Evolutionary conservation across 2,888 invertebrate genomes (phyloP).

Genomic region (Therioaphis trifolii): DNA sequence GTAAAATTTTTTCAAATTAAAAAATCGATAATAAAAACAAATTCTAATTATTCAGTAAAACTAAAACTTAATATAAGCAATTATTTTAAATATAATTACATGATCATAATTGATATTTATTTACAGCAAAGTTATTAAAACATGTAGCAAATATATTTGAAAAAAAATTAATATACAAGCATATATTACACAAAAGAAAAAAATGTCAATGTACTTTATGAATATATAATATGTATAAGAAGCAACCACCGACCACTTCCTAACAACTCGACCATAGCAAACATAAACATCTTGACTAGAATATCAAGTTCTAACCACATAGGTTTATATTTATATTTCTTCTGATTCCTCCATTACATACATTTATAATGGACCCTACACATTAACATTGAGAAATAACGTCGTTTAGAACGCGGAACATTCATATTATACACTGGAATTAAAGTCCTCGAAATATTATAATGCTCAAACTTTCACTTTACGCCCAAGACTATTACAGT

Average conservation of each 20-base stretch:
- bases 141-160: no score
- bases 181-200: no score
- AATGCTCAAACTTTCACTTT: slow-evolving; percentile 26
- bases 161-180: no score
- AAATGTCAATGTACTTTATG: no score
- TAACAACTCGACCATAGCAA: slow-evolving; percentile 3
- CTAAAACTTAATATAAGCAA: no score
- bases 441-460: slow-evolving; percentile 33
- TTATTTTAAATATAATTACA: no score
- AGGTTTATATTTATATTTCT: no score
- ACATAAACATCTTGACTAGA: neutral
- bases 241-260: neutral
- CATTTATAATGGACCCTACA: neutral
- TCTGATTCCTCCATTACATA: neutral
- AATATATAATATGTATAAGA: neutral
- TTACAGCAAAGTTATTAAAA: no score
- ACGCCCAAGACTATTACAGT: neutral
- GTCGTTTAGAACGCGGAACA: slow-evolving; percentile 10
- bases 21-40: no score
- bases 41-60: no score
- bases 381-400: slow-evolving; percentile 11
- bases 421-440: neutral
- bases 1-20: no score
- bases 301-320: slow-evolving; percentile 21
- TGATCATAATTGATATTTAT: no score